phyloP scores from a whole-genome alignment of 2,888 invertebrate genomes.

The Endomychus coccineus region DNA sequence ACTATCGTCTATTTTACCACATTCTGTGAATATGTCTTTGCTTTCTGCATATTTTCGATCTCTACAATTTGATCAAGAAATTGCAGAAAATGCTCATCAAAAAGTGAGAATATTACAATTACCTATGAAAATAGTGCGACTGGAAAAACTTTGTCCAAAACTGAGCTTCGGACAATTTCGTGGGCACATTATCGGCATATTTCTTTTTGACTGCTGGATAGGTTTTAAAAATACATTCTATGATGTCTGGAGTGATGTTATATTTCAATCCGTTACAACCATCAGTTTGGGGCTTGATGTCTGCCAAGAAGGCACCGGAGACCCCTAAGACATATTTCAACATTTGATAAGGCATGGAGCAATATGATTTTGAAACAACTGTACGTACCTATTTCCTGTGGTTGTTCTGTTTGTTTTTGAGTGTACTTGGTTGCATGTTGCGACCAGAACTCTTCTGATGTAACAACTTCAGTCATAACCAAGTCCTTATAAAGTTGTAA shows the following conservation, averaged over 20 bases:
- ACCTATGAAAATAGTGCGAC: constrained; percentile 96
- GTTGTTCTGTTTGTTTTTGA: constrained; percentile 57
- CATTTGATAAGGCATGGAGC: neutral
- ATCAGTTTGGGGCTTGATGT: constrained; percentile 94
- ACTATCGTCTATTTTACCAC: constrained; percentile 92
- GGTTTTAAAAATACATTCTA: constrained; percentile 97
- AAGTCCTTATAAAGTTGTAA: constrained; percentile 94
- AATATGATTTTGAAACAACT: too few species aligned
- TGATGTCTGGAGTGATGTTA: constrained; percentile 93
- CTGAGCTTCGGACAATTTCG: constrained; percentile 89
- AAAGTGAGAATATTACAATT: constrained; percentile 13
- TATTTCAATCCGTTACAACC: constrained; percentile 95
- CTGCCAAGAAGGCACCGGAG: constrained; percentile 74
- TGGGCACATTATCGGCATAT: constrained; percentile 92
- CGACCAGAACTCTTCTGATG: constrained; percentile 97
- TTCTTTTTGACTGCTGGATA: constrained; percentile 98
- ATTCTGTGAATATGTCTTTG: constrained; percentile 96
- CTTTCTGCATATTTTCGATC: constrained; percentile 82
- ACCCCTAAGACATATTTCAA: constrained; percentile 47
- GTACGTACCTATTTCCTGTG: constrained; percentile 73
- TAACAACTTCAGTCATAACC: constrained; percentile 91
- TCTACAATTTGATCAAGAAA: constrained; percentile 34
- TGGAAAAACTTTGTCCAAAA: constrained; percentile 99
- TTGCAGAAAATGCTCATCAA: neutral
- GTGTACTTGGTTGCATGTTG: constrained; percentile 76